Base-by-base conservation (phyloP, 2,113 vertebrate genomes). In the Eulemur rufifrons region DNA sequence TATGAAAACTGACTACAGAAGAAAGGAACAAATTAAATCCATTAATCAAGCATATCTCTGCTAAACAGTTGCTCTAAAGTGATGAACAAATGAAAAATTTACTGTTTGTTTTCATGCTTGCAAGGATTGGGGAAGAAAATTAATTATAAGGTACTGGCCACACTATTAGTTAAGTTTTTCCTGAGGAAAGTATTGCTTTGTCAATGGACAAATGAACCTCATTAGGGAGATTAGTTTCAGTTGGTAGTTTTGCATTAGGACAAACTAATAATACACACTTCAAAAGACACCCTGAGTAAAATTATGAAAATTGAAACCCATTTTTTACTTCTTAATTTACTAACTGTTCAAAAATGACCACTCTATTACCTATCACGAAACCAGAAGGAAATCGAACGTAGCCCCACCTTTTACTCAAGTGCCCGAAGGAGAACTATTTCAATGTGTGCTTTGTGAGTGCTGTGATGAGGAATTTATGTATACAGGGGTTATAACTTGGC, bases 41-140 rank as follows among this genome's bases (percentile, higher is more conserved):
- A 99, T 99, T 99, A 99, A 99, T 99, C 99, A 99, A 99, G 98
- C 98, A 98, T 99, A 99, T 99, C 99, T 99, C 97, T 93, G 94
- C 98, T 99, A 98, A 99, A 98, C 98, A 99, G 98, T 98, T 98
- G 98, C 96, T 98, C 96, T 95, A 97, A 98, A 98, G 97, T 98
- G 98, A 98, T 63, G 97, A 98, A 98, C 98, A 99, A 98, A 98
- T 99, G 98, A 99, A 99, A 98, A 99, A 98, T 98, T 98, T 98
- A 98, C 98, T 99, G 97, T 98, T 99, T 99, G 98, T 98, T 98
- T 98, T 98, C 97, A 82, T 96, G 97, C 97, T 98, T 73, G 45
- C 98, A 96, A 97, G 96, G 92, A 94, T 86, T 77, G 69, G 74
- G 95, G 89, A 98, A 98, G 98, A 98, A 98, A 99, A 99, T 98